Conservation (phyloP, 2,113 vertebrate species). For the Myocastor coypus region DNA sequence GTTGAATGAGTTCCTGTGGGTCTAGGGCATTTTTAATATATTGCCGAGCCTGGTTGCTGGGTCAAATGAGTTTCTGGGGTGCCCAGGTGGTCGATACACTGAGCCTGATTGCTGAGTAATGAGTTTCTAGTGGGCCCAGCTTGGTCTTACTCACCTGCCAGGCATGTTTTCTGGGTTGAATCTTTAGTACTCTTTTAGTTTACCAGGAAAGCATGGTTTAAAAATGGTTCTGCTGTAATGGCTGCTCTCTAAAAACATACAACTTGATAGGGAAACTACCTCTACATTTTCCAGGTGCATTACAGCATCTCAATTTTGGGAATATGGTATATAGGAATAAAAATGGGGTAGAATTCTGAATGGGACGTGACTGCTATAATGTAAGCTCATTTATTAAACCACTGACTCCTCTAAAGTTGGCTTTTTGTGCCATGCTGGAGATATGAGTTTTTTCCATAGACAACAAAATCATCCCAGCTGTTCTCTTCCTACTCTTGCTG, state of each 20-base stretch:
- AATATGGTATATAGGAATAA: not conserved
- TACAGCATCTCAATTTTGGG: not conserved
- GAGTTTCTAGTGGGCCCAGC: no score
- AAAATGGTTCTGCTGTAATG: not conserved
- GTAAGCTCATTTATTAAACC: not conserved
- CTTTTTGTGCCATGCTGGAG: not conserved
- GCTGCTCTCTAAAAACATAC: not conserved
- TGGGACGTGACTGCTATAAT: not conserved
- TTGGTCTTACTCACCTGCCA: no score
- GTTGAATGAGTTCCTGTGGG: no score
- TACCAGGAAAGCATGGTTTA: not conserved
- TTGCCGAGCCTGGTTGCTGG: no score
- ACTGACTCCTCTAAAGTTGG: not conserved
- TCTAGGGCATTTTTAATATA: no score
- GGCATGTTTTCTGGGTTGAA: no score
- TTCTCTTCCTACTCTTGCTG: not conserved
- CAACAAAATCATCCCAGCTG: not conserved
- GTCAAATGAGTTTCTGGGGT: no score
- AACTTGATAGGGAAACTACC: not conserved
- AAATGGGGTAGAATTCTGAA: constrained; percentile 31
- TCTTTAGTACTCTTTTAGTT: not conserved
- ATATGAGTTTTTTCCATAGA: not conserved
- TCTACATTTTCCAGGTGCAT: not conserved
- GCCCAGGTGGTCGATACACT: no score
- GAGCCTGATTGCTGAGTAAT: no score